Evolutionary conservation across 2,113 vertebrate genomes (phyloP), one percentile per base, ranked within the genome.

Genomic region (Crypturellus undulatus): DNA sequence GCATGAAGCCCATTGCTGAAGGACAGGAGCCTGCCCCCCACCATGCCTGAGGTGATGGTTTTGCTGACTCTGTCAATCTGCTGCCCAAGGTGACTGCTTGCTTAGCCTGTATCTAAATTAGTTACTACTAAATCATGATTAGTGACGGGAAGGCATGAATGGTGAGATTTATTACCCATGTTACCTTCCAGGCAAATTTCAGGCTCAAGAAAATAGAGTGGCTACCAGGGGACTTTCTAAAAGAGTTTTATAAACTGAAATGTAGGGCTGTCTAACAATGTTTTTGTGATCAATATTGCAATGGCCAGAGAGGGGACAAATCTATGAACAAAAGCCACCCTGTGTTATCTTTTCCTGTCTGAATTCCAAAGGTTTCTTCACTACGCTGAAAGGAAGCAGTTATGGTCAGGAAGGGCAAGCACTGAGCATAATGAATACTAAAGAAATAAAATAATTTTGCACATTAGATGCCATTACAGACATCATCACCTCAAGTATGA

Each of bases 201-300:
- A 79, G 40, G 22, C 42, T 84, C 25, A 38, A 32, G 32, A 70
- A 59, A 84, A 45, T 6, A 36, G 34, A 40, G 3, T 30, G n/a
- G 19, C 14, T 89, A 69, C 52, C 75, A 34, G 81, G 45, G 59
- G 59, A 62, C 22, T 36, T 36, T 62, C 19, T 21, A 38, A 76
- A 71, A 49, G 69, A 32, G 0, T 84, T 42, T 81, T 22, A 68
- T 67, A 45, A 64, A 52, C 9, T 0, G 0, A 36, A 0, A 0
- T 13, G 9, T 45, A 5, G 3, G 24, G 36, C 58, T 91, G 84
- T 68, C 21, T 84, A 32, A 9, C 4, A 45, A 38, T 7, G 3
- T 68, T 45, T 45, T 42, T 24, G 5, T 26, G 30, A 63, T 82
- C 28, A 40, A 3, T 79, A 69, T 30, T 76, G 20, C 38, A 69